Evolutionary conservation across 2,113 vertebrate genomes (phyloP).

Genomic region (Vidua chalybeata): DNA sequence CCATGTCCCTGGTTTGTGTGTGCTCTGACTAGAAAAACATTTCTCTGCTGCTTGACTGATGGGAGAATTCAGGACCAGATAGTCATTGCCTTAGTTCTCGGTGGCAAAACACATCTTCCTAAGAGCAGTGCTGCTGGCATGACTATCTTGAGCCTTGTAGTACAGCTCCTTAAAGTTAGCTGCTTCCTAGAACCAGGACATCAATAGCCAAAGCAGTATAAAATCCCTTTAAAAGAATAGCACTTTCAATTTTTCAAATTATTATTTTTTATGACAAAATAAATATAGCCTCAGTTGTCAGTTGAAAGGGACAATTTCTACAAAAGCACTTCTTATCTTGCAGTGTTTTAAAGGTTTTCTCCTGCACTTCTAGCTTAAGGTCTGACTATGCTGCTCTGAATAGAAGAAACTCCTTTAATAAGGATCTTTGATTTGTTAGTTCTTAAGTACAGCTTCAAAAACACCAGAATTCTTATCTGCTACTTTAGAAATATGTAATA

Average conservation of each 20-base stretch:
- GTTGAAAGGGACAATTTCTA: neutral
- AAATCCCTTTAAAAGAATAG: neutral
- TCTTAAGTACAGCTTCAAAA: neutral
- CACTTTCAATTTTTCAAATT: neutral
- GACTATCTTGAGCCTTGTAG: neutral
- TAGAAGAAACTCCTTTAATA: neutral
- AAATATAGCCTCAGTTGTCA: neutral
- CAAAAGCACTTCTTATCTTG: neutral
- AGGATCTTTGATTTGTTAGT: neutral
- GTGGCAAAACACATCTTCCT: neutral
- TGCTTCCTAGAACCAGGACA: neutral
- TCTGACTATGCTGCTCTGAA: neutral
- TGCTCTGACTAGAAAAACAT: neutral
- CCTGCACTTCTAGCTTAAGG: neutral
- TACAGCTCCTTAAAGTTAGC: neutral
- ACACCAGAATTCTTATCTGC: neutral
- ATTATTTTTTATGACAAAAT: neutral
- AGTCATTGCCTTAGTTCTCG: neutral
- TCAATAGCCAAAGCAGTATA: neutral
- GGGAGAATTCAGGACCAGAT: neutral
- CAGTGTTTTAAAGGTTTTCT: neutral
- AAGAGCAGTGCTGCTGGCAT: neutral
- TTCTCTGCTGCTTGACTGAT: neutral
- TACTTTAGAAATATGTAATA: neutral
- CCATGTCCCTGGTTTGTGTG: neutral